These are phyloP conservation scores for Apodemus agrarius DNA, from an alignment of 2,797 vertebrate genomes.

Conservation along the genomic window DNA sequence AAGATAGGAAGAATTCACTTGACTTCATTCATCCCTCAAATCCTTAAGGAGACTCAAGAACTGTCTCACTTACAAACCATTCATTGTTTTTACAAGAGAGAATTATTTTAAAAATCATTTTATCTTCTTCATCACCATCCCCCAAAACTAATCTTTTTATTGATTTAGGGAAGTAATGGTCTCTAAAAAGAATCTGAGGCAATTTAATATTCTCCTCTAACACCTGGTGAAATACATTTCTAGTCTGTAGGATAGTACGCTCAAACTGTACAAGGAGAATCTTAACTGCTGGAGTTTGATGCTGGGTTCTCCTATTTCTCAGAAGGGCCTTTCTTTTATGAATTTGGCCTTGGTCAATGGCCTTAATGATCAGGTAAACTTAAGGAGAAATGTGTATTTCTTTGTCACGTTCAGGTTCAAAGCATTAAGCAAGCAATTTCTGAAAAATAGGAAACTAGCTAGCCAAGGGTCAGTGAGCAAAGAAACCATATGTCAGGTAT, in stretches of 20 bases:
- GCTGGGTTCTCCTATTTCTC: neutral
- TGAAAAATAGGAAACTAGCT: constrained; percentile 29
- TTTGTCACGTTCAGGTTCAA: neutral
- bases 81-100: constrained; percentile 2
- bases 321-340: neutral
- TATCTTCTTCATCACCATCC: neutral
- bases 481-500: neutral
- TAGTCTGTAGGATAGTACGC: neutral
- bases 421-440: constrained; percentile 35
- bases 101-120: constrained; percentile 17
- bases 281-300: neutral
- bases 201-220: constrained; percentile 45
- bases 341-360: neutral
- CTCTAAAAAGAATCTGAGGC: constrained; percentile 11
- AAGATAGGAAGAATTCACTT: neutral
- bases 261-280: neutral
- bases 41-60: neutral
- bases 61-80: constrained; percentile 19
- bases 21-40: neutral
- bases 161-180: constrained; percentile 16
- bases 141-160: constrained; percentile 23
- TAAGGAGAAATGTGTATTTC: neutral
- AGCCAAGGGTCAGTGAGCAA: neutral
- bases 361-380: neutral
- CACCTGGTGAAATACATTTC: neutral